phyloP scores from a whole-genome alignment of 1,140 invertebrate genomes.

The Drosophila malerkotliana region DNA sequence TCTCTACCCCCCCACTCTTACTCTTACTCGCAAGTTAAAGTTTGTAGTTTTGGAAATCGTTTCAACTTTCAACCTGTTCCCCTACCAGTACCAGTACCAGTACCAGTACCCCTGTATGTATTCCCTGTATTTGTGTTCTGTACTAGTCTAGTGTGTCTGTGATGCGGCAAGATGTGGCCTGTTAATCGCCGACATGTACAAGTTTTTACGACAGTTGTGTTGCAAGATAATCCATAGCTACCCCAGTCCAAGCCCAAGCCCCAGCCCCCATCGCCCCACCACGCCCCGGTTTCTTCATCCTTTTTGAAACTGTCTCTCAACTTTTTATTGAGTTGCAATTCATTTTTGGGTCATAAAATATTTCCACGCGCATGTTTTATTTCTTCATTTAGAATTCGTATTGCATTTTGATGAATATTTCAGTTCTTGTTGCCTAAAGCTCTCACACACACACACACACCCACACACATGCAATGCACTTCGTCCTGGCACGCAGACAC shows the following conservation, averaged over 20 bases:
- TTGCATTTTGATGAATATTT: conserved; percentile 74
- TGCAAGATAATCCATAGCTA: conserved; percentile 38
- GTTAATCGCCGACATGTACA: conserved; percentile 40
- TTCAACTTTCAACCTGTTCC: conserved; percentile 37
- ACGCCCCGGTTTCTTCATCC: too few species aligned
- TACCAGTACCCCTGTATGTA: conserved; percentile 18
- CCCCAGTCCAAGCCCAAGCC: neutral
- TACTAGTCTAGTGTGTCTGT: conserved; percentile 1
- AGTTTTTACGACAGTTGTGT: conserved; percentile 51
- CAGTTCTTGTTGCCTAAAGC: conserved; percentile 62
- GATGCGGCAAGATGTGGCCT: conserved; percentile 34
- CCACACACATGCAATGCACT: conserved; percentile 22
- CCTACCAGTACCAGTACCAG: neutral
- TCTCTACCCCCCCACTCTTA: neutral
- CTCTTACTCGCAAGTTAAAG: conserved; percentile 17
- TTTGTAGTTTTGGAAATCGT: conserved; percentile 50
- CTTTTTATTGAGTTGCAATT: conserved; percentile 73
- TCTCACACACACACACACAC: conserved; percentile 17
- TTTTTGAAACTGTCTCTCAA: conserved; percentile 8
- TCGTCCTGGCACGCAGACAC: conserved; percentile 7
- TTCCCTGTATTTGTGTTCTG: conserved; percentile 6
- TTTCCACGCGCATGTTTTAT: conserved; percentile 67
- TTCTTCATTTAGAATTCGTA: conserved; percentile 59
- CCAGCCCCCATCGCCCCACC: neutral
- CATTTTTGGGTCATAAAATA: conserved; percentile 61